phyloP scores from a whole-genome alignment of 2,113 vertebrate species.

The Tauraco erythrolophus region DNA sequence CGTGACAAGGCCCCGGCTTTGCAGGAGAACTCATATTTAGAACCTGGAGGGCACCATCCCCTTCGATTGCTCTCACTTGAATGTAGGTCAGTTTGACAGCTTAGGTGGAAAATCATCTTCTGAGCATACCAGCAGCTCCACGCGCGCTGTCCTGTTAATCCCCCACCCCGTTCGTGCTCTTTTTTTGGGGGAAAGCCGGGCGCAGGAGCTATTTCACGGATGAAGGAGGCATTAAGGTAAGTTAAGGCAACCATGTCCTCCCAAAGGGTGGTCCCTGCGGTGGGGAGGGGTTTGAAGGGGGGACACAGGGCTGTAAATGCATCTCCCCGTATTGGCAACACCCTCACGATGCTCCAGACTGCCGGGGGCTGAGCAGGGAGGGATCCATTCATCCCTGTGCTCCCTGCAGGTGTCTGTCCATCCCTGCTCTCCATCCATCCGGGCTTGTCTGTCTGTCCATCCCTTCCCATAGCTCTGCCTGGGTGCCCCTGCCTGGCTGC shows the following conservation, averaged over 20 bases:
- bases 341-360: background rate
- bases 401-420: background rate
- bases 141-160: background rate
- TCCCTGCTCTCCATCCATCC: rapidly evolving
- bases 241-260: background rate
- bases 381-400: background rate
- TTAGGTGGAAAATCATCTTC: slow-evolving; percentile 53
- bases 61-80: slow-evolving; percentile 33
- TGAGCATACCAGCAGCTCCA: rapidly evolving
- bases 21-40: background rate
- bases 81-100: slow-evolving; percentile 59
- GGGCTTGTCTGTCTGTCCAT: background rate
- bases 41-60: slow-evolving; percentile 36
- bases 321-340: rapidly evolving
- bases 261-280: background rate
- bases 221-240: background rate
- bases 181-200: rapidly evolving
- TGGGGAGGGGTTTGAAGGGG: background rate
- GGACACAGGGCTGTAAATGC: rapidly evolving
- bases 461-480: background rate
- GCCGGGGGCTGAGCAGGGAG: background rate
- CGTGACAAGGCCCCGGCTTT: background rate
- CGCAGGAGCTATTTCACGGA: background rate
- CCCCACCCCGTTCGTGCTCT: background rate
- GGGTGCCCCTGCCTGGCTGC: background rate